Evolutionary conservation across 2,113 vertebrate genomes (phyloP), one percentile per base, ranked within the genome.

Genomic region (Meriones unguiculatus): DNA sequence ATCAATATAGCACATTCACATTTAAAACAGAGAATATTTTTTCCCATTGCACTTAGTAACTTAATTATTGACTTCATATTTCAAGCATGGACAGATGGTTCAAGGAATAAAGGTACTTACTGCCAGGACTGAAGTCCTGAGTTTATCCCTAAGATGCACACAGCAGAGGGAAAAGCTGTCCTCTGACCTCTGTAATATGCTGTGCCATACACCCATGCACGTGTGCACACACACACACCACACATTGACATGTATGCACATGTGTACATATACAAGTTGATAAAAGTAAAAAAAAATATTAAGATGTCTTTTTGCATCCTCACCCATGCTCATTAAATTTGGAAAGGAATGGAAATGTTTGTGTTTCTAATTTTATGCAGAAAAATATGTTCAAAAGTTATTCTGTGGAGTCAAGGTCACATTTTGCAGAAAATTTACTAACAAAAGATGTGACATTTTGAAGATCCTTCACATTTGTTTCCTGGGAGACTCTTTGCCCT

Each of bases 391-490:
- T 94, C 25, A 80, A 93, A 72, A 22, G 80, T 69, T 72, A 28
- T 73, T 86, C 76, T 92, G 77, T 90, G 38, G 30, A 88, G 73
- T 90, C 57, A 81, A 93, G 72, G 28, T 28, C 86, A 89, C 0
- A 77, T 59, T 96, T 94, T 28, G 1, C 32, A 88, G 38, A 93
- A 90, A 70, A 95, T 78, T 97, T 96, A 88, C 54, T 91, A 88
- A 78, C 35, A 85, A 89, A 54, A 93, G 11, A 70, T n/a, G n/a
- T 24, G 88, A 67, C 87, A 96, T 97, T 96, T 96, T 97, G 35
- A 96, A 91, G 30, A 86, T 73, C 15, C 18, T 22, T 95, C 22
- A 64, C 52, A 78, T 93, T 24, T 81, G 24, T 95, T 95, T 88
- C 80, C 25, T 64, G 35, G 11, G 28, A 93, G 64, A 89, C 11